Conservation (phyloP, 2,888 invertebrate species). For the Pandemis corylana region DNA sequence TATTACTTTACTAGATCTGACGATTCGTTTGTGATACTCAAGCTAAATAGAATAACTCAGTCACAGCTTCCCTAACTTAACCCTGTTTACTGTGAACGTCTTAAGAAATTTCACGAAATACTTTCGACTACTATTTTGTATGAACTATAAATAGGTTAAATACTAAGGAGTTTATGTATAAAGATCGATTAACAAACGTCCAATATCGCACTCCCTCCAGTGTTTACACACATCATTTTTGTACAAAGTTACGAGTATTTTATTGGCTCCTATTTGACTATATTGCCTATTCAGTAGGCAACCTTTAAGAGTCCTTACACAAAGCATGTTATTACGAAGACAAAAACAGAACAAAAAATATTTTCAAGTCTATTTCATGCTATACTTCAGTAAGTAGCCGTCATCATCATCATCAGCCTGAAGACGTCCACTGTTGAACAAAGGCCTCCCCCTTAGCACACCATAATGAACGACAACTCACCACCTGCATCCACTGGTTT, state of each 20-base stretch:
- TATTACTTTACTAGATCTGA: not conserved
- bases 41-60: not conserved
- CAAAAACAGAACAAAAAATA: not conserved
- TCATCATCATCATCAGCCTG: not conserved
- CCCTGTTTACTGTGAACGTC: constrained; percentile 19
- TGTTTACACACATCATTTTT: constrained; percentile 80
- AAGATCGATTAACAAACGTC: constrained; percentile 77
- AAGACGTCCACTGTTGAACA: too few species aligned
- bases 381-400: not conserved
- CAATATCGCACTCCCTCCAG: constrained; percentile 85
- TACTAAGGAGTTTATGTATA: constrained; percentile 63
- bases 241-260: constrained; percentile 75
- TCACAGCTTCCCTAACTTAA: not conserved
- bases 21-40: not conserved
- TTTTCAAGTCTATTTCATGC: not conserved
- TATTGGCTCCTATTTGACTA: constrained; percentile 67
- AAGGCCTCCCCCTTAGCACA: too few species aligned
- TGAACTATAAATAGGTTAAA: constrained; percentile 40
- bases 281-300: constrained; percentile 45
- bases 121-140: constrained; percentile 40
- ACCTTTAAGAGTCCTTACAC: constrained; percentile 37
- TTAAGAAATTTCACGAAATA: constrained; percentile 18
- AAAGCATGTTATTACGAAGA: not conserved
- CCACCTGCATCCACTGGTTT: too few species aligned
- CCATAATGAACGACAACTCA: too few species aligned